Conservation (phyloP, 2,888 invertebrate species). For the Amphiduros pacificus region DNA sequence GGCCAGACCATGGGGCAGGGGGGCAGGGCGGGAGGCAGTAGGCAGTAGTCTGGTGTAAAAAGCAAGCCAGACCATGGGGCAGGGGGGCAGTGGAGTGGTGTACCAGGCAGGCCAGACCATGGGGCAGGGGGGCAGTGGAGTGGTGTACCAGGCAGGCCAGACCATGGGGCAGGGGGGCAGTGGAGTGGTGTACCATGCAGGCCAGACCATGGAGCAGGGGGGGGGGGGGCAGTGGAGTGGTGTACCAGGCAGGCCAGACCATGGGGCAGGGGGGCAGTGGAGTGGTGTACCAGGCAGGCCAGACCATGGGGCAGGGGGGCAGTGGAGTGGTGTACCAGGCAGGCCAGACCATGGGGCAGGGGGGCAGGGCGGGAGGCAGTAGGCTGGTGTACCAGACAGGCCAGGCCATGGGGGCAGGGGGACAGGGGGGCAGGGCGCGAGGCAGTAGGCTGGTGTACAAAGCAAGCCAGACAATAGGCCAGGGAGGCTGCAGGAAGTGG, state of each 20-base stretch:
- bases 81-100: background rate
- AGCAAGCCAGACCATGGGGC: background rate
- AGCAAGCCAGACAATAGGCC: background rate
- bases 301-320: background rate
- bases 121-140: background rate
- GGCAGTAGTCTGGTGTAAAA: too few relatives aligned
- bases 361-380: background rate
- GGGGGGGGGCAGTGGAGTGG: background rate
- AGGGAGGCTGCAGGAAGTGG: background rate
- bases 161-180: background rate
- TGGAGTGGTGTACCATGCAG: background rate
- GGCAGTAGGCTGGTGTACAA: background rate
- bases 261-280: background rate
- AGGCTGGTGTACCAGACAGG: background rate
- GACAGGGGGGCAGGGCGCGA: background rate
- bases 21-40: background rate
- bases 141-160: too few relatives aligned
- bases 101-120: too few relatives aligned
- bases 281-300: too few relatives aligned
- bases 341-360: slow-evolving; percentile 1
- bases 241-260: background rate
- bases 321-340: background rate
- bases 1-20: background rate
- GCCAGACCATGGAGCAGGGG: background rate
- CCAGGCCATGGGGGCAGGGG: background rate